Base-by-base conservation (phyloP, 2,888 invertebrate species). In the Charanyca ferruginea region DNA sequence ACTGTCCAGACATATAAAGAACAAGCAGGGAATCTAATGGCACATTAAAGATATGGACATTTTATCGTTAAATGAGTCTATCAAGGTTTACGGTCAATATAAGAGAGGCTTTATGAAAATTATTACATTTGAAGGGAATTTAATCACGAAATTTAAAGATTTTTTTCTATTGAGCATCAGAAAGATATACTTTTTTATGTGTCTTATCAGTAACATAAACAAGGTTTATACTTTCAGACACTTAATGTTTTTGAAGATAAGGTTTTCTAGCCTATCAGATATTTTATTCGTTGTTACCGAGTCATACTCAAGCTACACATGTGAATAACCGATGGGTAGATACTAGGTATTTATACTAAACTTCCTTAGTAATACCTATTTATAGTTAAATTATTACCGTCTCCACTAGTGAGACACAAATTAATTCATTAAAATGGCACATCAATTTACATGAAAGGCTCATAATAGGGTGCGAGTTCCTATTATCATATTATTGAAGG, bases 31-130 rank as follows among this genome's bases (percentile, higher is more conserved):
- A 78, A 85, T 85, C 81, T 90, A 89, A 93, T 89, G 86, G 90
- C 80, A 86, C 90, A 90, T 93, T 91, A 92, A 93, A 92, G 80
- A 89, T 91, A 89, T 88, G 88, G 87, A 83, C 85, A 82, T 87
- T 89, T 85, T 80, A 85, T 85, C 88, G 86, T 87, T 89, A 87
- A 90, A 92, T 84, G 86, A 83, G 83, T 82, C 84, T 84, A 73
- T 73, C 70, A 83, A 84, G 79, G 85, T 91, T 93, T 90, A 93
- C 83, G 88, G 83, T 81, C 85, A 83, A 83, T 87, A 84, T 83
- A 84, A 84, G 62, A 61, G 32, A 23, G 47, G 41, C 49, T 68
- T 75, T 64, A 71, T 66, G 76, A 79, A 77, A 78, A 80, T 78
- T 66, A 79, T 77, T 72, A 70, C 59, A 65, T 63, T 65, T 60